phyloP scores from a whole-genome alignment of 2,888 invertebrate genomes.

The Cephus spinipes region DNA sequence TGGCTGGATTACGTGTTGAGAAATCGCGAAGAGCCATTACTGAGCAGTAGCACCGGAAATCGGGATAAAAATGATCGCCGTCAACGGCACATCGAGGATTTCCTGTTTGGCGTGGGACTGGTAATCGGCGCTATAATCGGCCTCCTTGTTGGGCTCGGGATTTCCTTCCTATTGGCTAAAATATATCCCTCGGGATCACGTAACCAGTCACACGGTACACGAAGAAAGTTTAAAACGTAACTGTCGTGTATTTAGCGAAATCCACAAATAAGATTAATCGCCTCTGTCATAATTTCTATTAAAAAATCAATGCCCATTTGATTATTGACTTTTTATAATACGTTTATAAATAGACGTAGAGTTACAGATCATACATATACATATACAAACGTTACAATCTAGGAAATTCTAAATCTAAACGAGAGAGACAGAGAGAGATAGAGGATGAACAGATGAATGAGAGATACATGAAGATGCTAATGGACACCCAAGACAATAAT shows the following conservation, averaged over 20 bases:
- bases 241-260: too few species aligned
- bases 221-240: too few species aligned
- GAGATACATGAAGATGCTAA: not conserved
- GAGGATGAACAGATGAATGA: not conserved
- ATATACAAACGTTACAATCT: constrained; percentile 60
- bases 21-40: constrained; percentile 42
- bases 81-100: constrained; percentile 42
- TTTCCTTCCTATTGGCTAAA: too few species aligned
- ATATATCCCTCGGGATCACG: too few species aligned
- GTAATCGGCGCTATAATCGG: constrained; percentile 43
- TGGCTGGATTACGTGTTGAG: constrained; percentile 57
- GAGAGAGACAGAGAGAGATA: constrained; percentile 40
- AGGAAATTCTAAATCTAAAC: constrained; percentile 56
- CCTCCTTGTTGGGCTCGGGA: too few species aligned
- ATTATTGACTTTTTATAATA: constrained; percentile 50
- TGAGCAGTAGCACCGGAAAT: constrained; percentile 20
- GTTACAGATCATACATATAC: constrained; percentile 61
- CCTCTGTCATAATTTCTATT: too few species aligned
- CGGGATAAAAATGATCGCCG: constrained; percentile 7
- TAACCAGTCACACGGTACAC: too few species aligned
- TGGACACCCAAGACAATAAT: not conserved
- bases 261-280: too few species aligned
- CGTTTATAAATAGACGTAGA: constrained; percentile 65
- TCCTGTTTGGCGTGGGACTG: constrained; percentile 50
- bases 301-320: too few species aligned